These are phyloP conservation scores for Potamarius usumacintae DNA, from an alignment of 2,113 vertebrate species.

Conservation along the genomic window DNA sequence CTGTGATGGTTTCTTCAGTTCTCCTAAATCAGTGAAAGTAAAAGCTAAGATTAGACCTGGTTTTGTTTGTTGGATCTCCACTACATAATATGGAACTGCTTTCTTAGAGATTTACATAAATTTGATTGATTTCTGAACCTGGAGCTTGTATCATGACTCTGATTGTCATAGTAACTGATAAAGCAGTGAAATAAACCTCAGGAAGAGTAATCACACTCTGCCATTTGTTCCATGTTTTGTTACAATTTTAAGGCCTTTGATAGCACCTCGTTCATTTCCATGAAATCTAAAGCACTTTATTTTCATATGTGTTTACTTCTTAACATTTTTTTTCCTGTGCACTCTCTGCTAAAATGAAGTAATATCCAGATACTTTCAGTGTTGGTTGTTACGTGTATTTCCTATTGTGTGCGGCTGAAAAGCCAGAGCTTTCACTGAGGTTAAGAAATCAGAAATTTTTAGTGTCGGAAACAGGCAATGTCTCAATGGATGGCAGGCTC, in stretches of 20 bases:
- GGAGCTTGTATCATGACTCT: background rate
- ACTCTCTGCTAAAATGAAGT: constrained; percentile 27
- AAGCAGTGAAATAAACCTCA: background rate
- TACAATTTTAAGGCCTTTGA: background rate
- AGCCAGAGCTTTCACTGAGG: background rate
- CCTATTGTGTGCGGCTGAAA: background rate
- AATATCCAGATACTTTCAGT: background rate
- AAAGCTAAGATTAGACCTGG: background rate
- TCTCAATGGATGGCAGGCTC: background rate
- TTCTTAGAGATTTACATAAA: background rate
- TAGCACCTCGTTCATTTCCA: constrained; percentile 21
- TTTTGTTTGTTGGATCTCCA: background rate
- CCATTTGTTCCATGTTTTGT: background rate
- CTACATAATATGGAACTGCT: background rate
- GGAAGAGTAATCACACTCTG: constrained; percentile 14
- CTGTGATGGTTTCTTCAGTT: background rate
- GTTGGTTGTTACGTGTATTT: background rate
- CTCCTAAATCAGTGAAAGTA: background rate
- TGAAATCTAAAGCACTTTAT: constrained; percentile 69
- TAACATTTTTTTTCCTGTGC: background rate
- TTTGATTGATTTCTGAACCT: background rate
- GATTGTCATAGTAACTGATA: background rate
- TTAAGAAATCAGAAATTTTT: background rate
- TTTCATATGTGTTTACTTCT: constrained; percentile 42
- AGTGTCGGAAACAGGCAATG: background rate